These are phyloP conservation scores for Thyatira batis DNA, from an alignment of 2,888 invertebrate species.

Conservation along the genomic window DNA sequence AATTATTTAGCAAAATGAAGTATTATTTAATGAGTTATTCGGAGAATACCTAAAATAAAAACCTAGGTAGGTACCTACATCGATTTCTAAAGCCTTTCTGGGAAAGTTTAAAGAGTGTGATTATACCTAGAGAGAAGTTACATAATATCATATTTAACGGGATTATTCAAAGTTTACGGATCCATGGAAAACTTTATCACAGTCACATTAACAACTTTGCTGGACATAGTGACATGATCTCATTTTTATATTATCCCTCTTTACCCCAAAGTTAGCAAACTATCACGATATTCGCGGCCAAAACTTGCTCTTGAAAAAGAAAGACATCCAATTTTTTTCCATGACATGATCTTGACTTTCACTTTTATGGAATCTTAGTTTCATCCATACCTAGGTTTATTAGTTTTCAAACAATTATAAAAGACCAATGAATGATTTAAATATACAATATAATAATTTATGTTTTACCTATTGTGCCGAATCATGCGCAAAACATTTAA, in stretches of 20 bases:
- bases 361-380: neutral
- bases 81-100: too few species aligned
- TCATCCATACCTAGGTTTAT: neutral
- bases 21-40: too few species aligned
- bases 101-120: neutral
- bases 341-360: neutral
- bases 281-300: slow-evolving; percentile 11
- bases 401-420: too few species aligned
- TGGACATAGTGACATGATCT: slow-evolving; percentile 8
- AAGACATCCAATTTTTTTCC: slow-evolving; percentile 4
- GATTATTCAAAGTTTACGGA: neutral
- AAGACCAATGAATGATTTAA: too few species aligned
- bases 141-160: neutral
- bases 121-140: neutral
- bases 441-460: too few species aligned
- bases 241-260: slow-evolving; percentile 19
- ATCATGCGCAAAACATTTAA: too few species aligned
- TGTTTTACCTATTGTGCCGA: too few species aligned
- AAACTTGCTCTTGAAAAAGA: slow-evolving; percentile 5
- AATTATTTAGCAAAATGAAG: too few species aligned
- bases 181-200: neutral
- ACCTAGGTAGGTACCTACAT: too few species aligned
- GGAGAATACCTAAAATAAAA: too few species aligned
- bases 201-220: slow-evolving; percentile 1
- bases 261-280: slow-evolving; percentile 12